Base-by-base conservation (phyloP, 2,888 invertebrate genomes). In the Trichopria drosophilae region DNA sequence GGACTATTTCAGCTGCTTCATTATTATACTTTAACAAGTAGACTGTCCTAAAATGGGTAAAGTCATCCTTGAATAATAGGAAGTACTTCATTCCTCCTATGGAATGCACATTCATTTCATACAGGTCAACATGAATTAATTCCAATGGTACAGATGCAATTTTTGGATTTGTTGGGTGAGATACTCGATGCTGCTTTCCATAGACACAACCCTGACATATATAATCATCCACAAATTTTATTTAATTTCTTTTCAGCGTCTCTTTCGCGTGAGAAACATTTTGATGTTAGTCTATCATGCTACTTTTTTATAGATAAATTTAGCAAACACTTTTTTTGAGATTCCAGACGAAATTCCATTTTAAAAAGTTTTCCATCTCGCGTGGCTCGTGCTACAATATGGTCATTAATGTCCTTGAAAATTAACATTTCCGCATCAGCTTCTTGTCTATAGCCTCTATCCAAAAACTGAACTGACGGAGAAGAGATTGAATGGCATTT, bases 211-310 rank as follows among this genome's bases (percentile, higher is more conserved):
- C 64, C 31, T 39, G 15, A 47, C 65, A 67, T 6, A 61, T 55
- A 34, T 61, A 65, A 35, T 68, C 62, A 53, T 65, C 65, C 32
- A 62, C 45, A 34, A 55, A 63, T 28, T 58, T 56, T 1, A 64
- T 57, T 3, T 32, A 39, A 19, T 57, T 49, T 36, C 41, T 57
- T 1, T 60, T 53, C 16, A 63, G 35, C 9, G 61, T 57, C 4
- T 58, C 43, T 53, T 51, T 55, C 2, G 62, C 53, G 26, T 64
- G 52, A 47, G 35, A 43, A 4, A 67, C 40, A 54, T 65, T 64
- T 54, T 66, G 61, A 26, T 67, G 61, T 7, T 60, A 67, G 35
- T 35, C 51, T 53, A 56, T 67, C 65, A 34, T 67, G 66, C 64
- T 61, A 67, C 3, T 10, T 23, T 51, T 49, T 64, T 3, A 64